These are phyloP conservation scores for Jordanella pulchra DNA, from an alignment of 2,797 vertebrate species.

Conservation along the genomic window DNA sequence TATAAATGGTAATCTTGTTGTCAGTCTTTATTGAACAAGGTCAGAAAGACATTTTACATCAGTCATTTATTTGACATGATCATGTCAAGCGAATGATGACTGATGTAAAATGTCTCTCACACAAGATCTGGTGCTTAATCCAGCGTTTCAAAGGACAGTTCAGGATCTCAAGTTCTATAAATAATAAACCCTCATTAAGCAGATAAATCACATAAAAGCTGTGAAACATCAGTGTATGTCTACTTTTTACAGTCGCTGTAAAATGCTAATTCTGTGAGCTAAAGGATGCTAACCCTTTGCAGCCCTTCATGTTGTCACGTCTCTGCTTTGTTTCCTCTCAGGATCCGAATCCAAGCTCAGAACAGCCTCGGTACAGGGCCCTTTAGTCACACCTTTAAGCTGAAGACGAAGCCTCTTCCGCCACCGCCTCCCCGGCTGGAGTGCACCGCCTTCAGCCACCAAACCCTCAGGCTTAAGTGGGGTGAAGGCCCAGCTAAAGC, in stretches of 20 bases:
- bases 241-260: neutral
- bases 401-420: slow-evolving; percentile 97
- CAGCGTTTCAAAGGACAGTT: neutral
- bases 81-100: neutral
- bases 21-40: neutral
- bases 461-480: slow-evolving; percentile 98
- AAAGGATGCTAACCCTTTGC: slow-evolving; percentile 3
- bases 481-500: slow-evolving; percentile 89
- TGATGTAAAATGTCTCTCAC: neutral
- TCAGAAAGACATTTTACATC: neutral
- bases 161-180: neutral
- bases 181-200: neutral
- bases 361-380: slow-evolving; percentile 95
- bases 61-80: no score
- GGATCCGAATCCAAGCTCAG: slow-evolving; percentile 96
- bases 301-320: slow-evolving; percentile 16
- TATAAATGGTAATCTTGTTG: neutral
- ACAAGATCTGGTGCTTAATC: neutral
- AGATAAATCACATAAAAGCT: neutral
- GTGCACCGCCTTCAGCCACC: slow-evolving; percentile 94
- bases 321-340: slow-evolving; percentile 52
- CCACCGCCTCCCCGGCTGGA: slow-evolving; percentile 94
- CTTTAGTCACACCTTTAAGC: slow-evolving; percentile 95
- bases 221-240: neutral
- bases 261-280: neutral